Base-by-base conservation (phyloP, 1,140 invertebrate species). In the Heterodera carotae region DNA sequence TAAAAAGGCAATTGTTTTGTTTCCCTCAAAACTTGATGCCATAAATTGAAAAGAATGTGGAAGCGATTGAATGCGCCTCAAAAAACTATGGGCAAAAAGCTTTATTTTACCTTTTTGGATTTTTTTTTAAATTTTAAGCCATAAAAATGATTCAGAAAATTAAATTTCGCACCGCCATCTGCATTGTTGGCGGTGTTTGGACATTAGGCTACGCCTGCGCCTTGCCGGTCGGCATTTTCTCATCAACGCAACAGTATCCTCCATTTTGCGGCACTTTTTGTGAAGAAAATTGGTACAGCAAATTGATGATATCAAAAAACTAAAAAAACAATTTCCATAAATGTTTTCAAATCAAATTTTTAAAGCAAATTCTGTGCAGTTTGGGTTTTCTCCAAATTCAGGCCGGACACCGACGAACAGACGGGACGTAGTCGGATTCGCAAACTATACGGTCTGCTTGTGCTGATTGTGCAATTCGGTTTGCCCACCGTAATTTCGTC, bases 241-340 rank as follows among this genome's bases (percentile, higher is more conserved):
- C 84, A 8, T 67, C 70, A 10, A 72, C 76, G 36, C 76, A 72
- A 36, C 62, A 53, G 18, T 87, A 84, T 78, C 43, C 67, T 18
- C 83, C 79, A n/a, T 81, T 87, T 71, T 87, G 85, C 77, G 85
- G 85, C 22, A 67, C 53, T 34, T 87, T 87, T 71, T 87, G 85
- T 71, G 85, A 87, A 60, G 85, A 87, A 76, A 76, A 39, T 43
- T 87, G 85, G 85, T 84, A 68, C 39, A 69, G 27, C 27, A 34
- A 34, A 29, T 43, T 43, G 12, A 43, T 6, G 39, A 12, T 6
- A 43, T 8, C 6, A 43, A 43, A 8, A 8, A 12, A 6, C 12
- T 68, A 27, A 43, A 2, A 22, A 0, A 72, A 18, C 5, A 48
- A 77, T 27, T 43, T 77, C 3, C n/a, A n/a, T n/a, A 29, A 34